Base-by-base conservation (phyloP, 2,888 invertebrate genomes). In the Tholera decimalis region DNA sequence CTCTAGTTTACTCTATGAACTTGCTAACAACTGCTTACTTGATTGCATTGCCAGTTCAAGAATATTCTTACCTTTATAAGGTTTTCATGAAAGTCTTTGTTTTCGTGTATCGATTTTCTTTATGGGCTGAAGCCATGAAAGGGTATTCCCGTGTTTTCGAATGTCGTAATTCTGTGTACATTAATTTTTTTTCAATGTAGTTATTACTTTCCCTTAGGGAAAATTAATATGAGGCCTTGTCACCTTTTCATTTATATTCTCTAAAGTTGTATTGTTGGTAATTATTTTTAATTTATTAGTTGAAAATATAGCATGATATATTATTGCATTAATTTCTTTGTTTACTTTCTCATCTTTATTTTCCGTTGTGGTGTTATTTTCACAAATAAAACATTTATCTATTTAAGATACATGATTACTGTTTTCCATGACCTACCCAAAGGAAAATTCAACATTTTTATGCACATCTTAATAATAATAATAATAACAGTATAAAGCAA, bases 191-290 rank as follows among this genome's bases (percentile, higher is more conserved):
- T 44, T 1, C 11, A 20, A 20, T 41, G 15, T 43, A 43, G 15
- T 24, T 4, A 0, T 9, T 8, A 26, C 9, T 26, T 51, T 39
- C 60, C 60, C 24, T 9, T 22, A 20, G 60, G 55, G 70, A 56
- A 63, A 41, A n/a, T n/a, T 69, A 51, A 20, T 18, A 24, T 30
- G 15, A 26, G 50, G 13, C 26, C 50, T 28, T 55, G 44, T 20
- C 22, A 43, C 18, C 22, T 18, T 60, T 39, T 33, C 13, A 41
- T 22, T 28, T 7, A 3, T 15, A 41, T 69, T 63, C 63, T 70
- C 70, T 28, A 18, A 58, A 11, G 33, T 28, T 15, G 33, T 9
- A 3, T 67, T 26, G 6, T 22, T 22, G 13, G 39, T 6, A 13
- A 26, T 41, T 0, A 6, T 3, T 24, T 30, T 30, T 35, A 13